Conservation (phyloP, 2,113 vertebrate genomes). For the Rhipidura dahli region DNA sequence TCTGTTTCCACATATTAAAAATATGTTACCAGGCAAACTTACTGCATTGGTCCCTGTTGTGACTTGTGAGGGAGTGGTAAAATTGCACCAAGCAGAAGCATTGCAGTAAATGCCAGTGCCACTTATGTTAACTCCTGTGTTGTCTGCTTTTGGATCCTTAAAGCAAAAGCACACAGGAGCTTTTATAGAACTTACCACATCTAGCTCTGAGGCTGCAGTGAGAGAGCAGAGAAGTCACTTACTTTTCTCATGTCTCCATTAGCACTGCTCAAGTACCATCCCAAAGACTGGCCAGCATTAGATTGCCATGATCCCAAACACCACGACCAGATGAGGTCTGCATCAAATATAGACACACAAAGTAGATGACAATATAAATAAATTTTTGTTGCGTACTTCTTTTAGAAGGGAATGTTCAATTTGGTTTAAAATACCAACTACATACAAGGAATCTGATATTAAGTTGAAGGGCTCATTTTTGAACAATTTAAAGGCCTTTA, state of each 20-base stretch:
- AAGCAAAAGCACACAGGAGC: not conserved
- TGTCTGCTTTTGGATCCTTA: not conserved
- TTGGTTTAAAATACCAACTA: no score
- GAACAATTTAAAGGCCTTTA: no score
- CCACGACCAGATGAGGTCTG: no score
- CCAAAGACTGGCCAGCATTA: not conserved
- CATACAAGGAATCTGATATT: no score
- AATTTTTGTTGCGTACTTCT: no score
- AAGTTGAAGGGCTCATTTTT: no score
- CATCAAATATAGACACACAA: no score
- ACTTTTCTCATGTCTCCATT: not conserved
- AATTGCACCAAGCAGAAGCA: not conserved
- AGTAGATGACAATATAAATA: no score
- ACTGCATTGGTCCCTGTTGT: not conserved
- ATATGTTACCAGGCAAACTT: rapidly evolving
- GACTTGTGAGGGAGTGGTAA: not conserved
- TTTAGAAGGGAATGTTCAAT: no score
- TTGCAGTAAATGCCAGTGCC: not conserved
- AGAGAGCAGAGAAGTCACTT: not conserved
- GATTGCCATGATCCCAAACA: not conserved
- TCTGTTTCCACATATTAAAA: not conserved
- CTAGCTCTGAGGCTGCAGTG: not conserved
- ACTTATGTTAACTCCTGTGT: rapidly evolving
- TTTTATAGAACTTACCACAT: not conserved
- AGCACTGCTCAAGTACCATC: not conserved